Base-by-base conservation (phyloP, 2,888 invertebrate species). In the Drosophila anceps region DNA sequence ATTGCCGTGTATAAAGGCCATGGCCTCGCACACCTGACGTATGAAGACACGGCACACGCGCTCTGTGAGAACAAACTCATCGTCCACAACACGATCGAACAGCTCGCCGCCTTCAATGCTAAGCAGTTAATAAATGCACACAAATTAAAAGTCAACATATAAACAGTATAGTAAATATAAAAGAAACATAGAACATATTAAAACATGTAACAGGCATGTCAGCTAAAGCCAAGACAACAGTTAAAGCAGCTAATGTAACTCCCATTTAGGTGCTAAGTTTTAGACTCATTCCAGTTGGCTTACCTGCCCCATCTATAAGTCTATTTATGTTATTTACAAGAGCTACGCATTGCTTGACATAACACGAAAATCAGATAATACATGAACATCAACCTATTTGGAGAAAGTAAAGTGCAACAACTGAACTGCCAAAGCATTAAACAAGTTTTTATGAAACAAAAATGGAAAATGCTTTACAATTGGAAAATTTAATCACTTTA, bases 91-190 rank as follows among this genome's bases (percentile, higher is more conserved):
- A 61, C 99, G 95, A 93, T 99, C 99, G 93, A 99, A 99, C 48
- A 99, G 94, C 93, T 99, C 99, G 2, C 99, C 99, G 10, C 99
- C 99, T 91, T 97, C 96, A 86, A 99, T 98, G 90, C 99, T 99
- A 63, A 43, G 63, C 73, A 51, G 10, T 31, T 8, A 15, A 33
- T 15, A 10, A 15, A 24, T 7, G 1, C 35, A 12, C 15, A 12
- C 2, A 1, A 37, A 29, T n/a, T 10, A n/a, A 4, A 27, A 20
- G 6, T 10, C 8, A 13, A 46, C 5, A 13, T 15, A 1, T 3
- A 27, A 43, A 31, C 1, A 0, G 3, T 29, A 29, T 4, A 41
- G 1, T 2, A 18, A 9, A 4, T 18, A 39, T 4, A 4, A 29
- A 7, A 20, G 2, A 35, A 15, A 39, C 29, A 29, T 1, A 13